Percentiles rank a stretch among this genome's conserved stretches.
Conservation (phyloP, 2,888 invertebrate genomes). For the Trisateles emortualis region DNA sequence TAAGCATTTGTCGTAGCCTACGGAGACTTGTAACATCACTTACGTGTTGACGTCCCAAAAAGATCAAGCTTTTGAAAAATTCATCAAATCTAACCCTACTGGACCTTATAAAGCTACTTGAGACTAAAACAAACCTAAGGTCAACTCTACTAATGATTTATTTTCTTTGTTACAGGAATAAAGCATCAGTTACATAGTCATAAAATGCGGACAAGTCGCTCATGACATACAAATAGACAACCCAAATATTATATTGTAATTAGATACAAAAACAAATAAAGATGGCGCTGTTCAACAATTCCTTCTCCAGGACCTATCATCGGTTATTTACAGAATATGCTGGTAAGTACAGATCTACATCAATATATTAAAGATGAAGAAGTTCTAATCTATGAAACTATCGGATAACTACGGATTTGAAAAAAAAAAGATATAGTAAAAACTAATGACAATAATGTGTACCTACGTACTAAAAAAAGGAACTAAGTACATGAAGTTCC, state of each 20-base stretch:
- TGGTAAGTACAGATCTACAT: slow-evolving; percentile 84
- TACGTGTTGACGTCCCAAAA: too few relatives aligned
- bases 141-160: background rate
- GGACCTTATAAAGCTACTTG: too few relatives aligned
- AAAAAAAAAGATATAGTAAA: too few relatives aligned
- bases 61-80: background rate
- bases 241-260: slow-evolving; percentile 36
- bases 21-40: too few relatives aligned
- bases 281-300: slow-evolving; percentile 88
- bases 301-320: slow-evolving; percentile 88
- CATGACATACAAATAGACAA: slow-evolving; percentile 61
- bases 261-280: slow-evolving; percentile 40
- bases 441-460: too few relatives aligned
- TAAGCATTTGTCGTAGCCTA: too few relatives aligned
- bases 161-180: slow-evolving; percentile 61
- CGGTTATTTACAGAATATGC: slow-evolving; percentile 89
- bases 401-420: too few relatives aligned
- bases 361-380: too few relatives aligned
- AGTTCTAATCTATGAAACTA: too few relatives aligned
- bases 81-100: too few relatives aligned
- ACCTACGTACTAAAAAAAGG: too few relatives aligned
- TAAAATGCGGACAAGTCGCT: slow-evolving; percentile 69
- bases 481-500: too few relatives aligned
- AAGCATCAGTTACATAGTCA: slow-evolving; percentile 34
- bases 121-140: background rate